Percentiles rank a stretch among this genome's conserved stretches.
These are phyloP conservation scores for Orgyia antiqua DNA, from an alignment of 2,888 invertebrate genomes.

Conservation along the genomic window DNA sequence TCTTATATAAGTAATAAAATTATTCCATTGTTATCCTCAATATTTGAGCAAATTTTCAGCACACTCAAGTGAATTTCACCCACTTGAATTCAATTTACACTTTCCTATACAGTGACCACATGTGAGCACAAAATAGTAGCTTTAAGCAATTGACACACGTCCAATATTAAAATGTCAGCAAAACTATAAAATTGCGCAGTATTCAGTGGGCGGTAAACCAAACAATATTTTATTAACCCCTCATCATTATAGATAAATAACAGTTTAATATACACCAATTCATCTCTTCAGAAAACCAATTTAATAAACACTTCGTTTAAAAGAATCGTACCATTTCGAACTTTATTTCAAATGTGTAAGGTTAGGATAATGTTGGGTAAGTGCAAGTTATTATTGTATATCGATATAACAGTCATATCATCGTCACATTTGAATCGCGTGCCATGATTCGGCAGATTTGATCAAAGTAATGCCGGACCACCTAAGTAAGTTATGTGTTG, in stretches of 20 bases:
- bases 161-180: slow-evolving; percentile 8
- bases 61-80: too few species aligned
- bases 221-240: slow-evolving; percentile 72
- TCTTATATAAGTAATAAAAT: too few species aligned
- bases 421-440: slow-evolving; percentile 73
- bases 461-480: slow-evolving; percentile 70
- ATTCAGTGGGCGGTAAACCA: slow-evolving; percentile 35
- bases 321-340: slow-evolving; percentile 9
- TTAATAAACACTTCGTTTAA: slow-evolving; percentile 3
- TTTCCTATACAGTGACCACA: too few species aligned
- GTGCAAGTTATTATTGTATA: slow-evolving; percentile 11
- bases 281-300: slow-evolving; percentile 42
- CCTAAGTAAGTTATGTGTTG: slow-evolving; percentile 51
- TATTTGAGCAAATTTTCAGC: too few species aligned
- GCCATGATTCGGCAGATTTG: slow-evolving; percentile 72
- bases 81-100: too few species aligned
- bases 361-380: slow-evolving; percentile 14
- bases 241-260: slow-evolving; percentile 63
- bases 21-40: too few species aligned
- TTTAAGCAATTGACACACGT: background rate
- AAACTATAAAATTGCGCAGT: slow-evolving; percentile 31
- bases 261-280: slow-evolving; percentile 71
- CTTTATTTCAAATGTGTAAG: slow-evolving; percentile 13
- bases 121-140: too few species aligned
- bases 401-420: slow-evolving; percentile 66